Percentiles rank a stretch among this genome's conserved stretches.
Conservation (phyloP, 37 sponge, comb jelly and placozoan genomes). For the Tethya wilhelma region DNA sequence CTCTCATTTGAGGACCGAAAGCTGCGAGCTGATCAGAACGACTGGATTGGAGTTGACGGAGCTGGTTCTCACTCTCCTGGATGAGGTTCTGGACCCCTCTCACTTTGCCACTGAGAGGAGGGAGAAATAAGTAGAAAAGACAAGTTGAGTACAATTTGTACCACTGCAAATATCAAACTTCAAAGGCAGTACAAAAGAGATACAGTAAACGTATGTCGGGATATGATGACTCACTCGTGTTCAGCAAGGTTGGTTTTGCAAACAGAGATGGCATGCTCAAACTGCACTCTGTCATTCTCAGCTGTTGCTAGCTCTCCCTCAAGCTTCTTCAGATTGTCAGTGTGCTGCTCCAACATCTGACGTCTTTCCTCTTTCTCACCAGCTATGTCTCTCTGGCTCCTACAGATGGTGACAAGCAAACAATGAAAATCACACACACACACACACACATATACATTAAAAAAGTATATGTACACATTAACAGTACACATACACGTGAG, state of each 20-base stretch:
- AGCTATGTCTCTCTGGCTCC: slow-evolving; percentile 32
- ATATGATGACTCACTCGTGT: slow-evolving; percentile 1
- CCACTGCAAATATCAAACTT: not conserved
- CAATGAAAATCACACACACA: not conserved
- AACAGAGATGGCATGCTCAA: slow-evolving; percentile 11
- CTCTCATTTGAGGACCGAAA: slow-evolving; percentile 64
- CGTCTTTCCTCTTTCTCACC: slow-evolving; percentile 46
- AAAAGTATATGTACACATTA: too few species aligned
- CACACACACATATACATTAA: slow-evolving; percentile 21
- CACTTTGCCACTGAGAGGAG: slow-evolving; percentile 14
- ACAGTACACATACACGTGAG: not conserved
- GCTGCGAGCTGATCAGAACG: slow-evolving; percentile 42
- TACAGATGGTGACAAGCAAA: not conserved
- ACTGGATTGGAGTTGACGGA: slow-evolving; percentile 38
- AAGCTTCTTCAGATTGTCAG: slow-evolving; percentile 11
- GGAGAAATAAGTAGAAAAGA: not conserved
- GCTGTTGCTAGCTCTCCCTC: slow-evolving; percentile 22
- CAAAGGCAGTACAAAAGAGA: not conserved
- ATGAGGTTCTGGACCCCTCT: slow-evolving; percentile 1
- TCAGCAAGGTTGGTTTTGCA: not conserved
- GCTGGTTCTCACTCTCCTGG: slow-evolving; percentile 23
- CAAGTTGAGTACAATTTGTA: not conserved
- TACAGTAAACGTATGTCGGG: not conserved
- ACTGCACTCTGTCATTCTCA: slow-evolving; percentile 26
- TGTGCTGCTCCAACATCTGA: slow-evolving; percentile 7